Conservation (phyloP, 2,888 invertebrate genomes). For the Aphrophora alni region DNA sequence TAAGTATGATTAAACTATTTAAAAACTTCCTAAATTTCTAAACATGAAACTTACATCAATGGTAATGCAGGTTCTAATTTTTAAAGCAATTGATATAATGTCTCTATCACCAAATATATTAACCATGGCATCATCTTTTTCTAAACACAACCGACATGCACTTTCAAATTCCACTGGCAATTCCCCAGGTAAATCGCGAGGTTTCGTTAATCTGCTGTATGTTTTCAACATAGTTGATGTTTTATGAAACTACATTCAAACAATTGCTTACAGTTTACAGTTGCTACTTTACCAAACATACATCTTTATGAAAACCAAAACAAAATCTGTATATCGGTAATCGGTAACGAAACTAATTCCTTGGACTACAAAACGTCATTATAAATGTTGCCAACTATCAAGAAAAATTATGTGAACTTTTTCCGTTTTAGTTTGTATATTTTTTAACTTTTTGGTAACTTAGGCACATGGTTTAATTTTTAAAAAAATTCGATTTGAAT, state of each 20-base stretch:
- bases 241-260: neutral
- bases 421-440: too few species aligned
- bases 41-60: constrained; percentile 31
- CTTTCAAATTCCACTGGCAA: constrained; percentile 30
- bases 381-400: neutral
- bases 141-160: constrained; percentile 30
- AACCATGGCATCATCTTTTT: constrained; percentile 4
- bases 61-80: constrained; percentile 15
- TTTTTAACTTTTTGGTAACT: too few species aligned
- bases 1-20: too few species aligned
- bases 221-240: neutral
- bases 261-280: neutral
- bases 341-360: neutral
- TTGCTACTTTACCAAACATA: neutral
- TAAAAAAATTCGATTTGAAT: too few species aligned
- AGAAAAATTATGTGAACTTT: too few species aligned
- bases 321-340: neutral
- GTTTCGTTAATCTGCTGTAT: constrained; percentile 17
- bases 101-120: constrained; percentile 23
- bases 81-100: constrained; percentile 18
- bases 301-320: neutral
- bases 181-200: constrained; percentile 17
- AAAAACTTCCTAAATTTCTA: too few species aligned
- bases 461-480: too few species aligned
- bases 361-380: neutral